Evolutionary conservation across 1,140 invertebrate genomes (phyloP).

Genomic region (Brachionus rubens): DNA sequence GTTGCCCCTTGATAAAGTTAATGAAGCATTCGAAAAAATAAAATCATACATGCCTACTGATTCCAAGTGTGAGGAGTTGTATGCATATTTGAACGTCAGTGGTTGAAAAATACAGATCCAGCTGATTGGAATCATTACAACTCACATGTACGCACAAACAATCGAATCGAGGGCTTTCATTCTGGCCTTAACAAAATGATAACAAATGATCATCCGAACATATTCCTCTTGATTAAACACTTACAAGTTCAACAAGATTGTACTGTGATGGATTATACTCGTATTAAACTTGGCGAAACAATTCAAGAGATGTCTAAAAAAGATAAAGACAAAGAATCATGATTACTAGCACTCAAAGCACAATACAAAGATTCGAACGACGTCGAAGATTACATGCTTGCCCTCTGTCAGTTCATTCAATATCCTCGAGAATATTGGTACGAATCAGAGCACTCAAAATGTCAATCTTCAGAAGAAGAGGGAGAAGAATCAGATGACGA

Average conservation of each 20-base stretch:
- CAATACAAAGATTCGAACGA: not conserved
- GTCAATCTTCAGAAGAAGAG: not conserved
- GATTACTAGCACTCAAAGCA: not conserved
- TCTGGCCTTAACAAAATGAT: conserved; percentile 4
- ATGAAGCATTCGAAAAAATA: not conserved
- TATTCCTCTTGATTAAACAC: not conserved
- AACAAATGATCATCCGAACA: not conserved
- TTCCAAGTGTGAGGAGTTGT: not conserved
- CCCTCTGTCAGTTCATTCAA: not conserved
- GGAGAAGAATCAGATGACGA: too few relatives aligned
- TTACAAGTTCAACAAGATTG: not conserved
- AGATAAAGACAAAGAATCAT: not conserved
- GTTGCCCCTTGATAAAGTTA: not conserved
- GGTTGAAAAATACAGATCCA: not conserved
- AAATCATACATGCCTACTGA: not conserved
- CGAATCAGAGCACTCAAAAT: not conserved
- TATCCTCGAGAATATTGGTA: not conserved
- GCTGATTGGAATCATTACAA: not conserved
- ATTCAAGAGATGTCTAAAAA: not conserved
- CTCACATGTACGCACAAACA: conserved; percentile 14
- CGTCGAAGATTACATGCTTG: not conserved
- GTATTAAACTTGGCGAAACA: not conserved
- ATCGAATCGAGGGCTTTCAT: conserved; percentile 15
- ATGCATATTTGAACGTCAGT: conserved; percentile 5
- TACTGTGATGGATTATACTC: not conserved